A percentile compares a stretch with the other conserved stretches of the same genome.
These are phyloP conservation scores for Chymomyza costata DNA, from an alignment of 1,140 invertebrate genomes.

Conservation along the genomic window DNA sequence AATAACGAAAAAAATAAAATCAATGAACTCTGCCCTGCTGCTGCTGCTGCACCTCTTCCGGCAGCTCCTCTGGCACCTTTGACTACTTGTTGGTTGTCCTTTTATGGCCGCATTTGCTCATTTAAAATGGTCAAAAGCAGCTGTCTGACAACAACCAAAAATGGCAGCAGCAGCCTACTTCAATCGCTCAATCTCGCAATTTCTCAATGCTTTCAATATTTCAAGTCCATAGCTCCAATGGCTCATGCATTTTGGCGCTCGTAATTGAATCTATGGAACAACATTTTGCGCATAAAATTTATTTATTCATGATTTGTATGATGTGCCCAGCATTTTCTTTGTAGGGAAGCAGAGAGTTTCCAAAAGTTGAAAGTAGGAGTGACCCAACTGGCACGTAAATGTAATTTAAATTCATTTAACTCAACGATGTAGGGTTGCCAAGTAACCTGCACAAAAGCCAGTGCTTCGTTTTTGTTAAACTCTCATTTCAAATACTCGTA, in stretches of 20 bases:
- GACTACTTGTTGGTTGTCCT: too few relatives aligned
- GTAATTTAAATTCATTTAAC: conserved; percentile 65
- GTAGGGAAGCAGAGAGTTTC: too few relatives aligned
- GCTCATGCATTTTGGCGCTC: conserved; percentile 10
- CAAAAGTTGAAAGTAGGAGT: too few relatives aligned
- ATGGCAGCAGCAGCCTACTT: background rate
- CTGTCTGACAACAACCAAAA: conserved; percentile 14
- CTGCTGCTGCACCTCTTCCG: too few relatives aligned
- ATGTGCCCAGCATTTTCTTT: too few relatives aligned
- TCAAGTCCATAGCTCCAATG: too few relatives aligned
- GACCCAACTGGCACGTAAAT: conserved; percentile 64
- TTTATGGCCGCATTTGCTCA: too few relatives aligned
- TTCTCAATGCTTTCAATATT: too few relatives aligned
- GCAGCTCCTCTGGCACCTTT: too few relatives aligned
- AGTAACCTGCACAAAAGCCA: conserved; percentile 19
- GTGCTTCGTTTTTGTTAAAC: background rate
- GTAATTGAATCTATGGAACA: conserved; percentile 68
- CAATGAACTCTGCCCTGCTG: conserved; percentile 62
- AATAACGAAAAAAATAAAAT: conserved; percentile 59
- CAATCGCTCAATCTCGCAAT: too few relatives aligned
- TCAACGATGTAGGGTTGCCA: conserved; percentile 25
- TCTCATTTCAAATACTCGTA: background rate
- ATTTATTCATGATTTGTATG: conserved; percentile 56
- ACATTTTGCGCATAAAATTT: conserved; percentile 66
- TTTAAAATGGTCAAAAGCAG: conserved; percentile 18